Conservation (phyloP, 30 jellyfish, hydroid and myxozoan species). For the Aurelia aurita complex sp. Pacific region DNA sequence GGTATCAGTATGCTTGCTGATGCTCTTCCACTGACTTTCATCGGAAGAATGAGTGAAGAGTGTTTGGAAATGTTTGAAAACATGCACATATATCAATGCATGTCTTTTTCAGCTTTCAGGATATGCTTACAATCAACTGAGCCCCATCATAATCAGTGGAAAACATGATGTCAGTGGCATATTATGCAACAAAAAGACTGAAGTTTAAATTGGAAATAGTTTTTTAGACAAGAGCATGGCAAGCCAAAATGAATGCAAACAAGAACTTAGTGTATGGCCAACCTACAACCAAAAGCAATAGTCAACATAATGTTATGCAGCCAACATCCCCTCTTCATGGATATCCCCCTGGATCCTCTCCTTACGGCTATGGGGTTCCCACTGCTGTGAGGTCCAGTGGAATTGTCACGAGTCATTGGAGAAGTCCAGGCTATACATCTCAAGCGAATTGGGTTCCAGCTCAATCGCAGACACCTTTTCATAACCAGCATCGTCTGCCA, state of each 20-base stretch:
- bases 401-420: slow-evolving; percentile 51
- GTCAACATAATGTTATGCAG: slow-evolving; percentile 72
- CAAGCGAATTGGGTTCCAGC: slow-evolving; percentile 50
- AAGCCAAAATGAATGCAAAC: slow-evolving; percentile 50
- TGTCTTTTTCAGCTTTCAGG: background rate
- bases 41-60: no score
- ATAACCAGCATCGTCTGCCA: slow-evolving; percentile 26
- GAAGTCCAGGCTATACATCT: slow-evolving; percentile 47
- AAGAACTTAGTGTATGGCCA: slow-evolving; percentile 65
- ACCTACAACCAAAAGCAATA: slow-evolving; percentile 26
- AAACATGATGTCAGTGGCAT: background rate
- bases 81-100: background rate
- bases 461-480: slow-evolving; percentile 14
- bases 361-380: slow-evolving; percentile 44
- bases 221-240: slow-evolving; percentile 72
- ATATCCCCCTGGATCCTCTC: slow-evolving; percentile 63
- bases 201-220: background rate
- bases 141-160: background rate
- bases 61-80: no score
- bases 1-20: no score
- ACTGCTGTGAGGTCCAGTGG: slow-evolving; percentile 56
- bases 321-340: slow-evolving; percentile 71
- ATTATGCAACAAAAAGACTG: background rate
- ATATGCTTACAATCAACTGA: background rate
- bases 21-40: no score